Conservation (phyloP, 2,888 invertebrate genomes). For the Melieria picta region DNA sequence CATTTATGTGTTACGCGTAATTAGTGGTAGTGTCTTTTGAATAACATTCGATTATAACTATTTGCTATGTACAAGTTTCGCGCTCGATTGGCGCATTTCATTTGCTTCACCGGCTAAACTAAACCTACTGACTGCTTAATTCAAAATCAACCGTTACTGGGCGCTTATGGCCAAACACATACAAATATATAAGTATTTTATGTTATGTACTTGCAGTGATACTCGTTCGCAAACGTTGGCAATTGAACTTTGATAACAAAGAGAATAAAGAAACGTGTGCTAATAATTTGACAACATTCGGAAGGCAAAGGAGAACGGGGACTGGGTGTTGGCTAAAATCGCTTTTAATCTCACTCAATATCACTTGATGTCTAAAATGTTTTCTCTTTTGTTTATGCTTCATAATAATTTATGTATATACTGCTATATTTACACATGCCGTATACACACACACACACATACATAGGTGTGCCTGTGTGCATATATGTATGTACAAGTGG, state of each 20-base stretch:
- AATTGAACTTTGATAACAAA: not conserved
- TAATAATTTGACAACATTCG: no score
- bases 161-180: not conserved
- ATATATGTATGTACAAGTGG: conserved; percentile 35
- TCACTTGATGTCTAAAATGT: conserved; percentile 53
- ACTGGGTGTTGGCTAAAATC: conserved; percentile 57
- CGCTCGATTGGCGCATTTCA: no score
- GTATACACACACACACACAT: conserved; percentile 9
- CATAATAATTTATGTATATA: conserved; percentile 21
- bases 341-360: conserved; percentile 65
- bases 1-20: not conserved
- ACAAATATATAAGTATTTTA: conserved; percentile 6
- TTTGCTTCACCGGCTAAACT: not conserved
- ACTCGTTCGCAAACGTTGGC: not conserved
- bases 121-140: not conserved
- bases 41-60: conserved; percentile 4
- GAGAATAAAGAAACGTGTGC: not conserved
- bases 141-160: not conserved
- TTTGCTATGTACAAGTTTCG: not conserved
- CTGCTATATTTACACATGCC: conserved; percentile 21
- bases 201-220: not conserved
- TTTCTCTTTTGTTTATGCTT: conserved; percentile 24
- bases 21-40: conserved; percentile 1
- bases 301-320: no score
- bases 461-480: conserved; percentile 14